These are phyloP conservation scores for Sorex fumeus DNA, from an alignment of 2,113 vertebrate species.

Conservation along the genomic window DNA sequence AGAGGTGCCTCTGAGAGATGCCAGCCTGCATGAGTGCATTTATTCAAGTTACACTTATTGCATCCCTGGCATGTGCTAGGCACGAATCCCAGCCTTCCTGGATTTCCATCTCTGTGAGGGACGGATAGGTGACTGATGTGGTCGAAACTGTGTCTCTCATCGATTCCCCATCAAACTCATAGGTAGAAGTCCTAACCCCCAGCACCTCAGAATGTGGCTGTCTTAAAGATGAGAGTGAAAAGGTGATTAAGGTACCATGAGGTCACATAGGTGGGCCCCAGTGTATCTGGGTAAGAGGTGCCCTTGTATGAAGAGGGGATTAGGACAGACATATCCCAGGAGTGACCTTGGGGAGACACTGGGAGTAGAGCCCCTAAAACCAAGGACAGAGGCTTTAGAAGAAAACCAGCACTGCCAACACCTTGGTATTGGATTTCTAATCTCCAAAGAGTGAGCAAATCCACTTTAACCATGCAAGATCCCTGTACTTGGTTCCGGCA, in stretches of 20 bases:
- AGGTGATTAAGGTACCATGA: not conserved
- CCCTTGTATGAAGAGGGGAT: not conserved
- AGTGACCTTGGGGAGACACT: not conserved
- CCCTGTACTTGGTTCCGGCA: not conserved
- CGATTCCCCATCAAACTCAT: too few relatives aligned
- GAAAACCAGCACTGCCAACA: not conserved
- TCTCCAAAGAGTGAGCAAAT: not conserved
- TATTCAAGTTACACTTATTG: not conserved
- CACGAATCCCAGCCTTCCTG: not conserved
- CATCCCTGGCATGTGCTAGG: not conserved
- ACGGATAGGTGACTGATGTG: not conserved
- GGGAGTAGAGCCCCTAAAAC: not conserved
- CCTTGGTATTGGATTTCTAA: not conserved
- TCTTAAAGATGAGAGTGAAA: constrained; percentile 8
- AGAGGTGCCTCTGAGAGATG: too few relatives aligned
- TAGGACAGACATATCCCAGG: not conserved
- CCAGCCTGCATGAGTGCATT: not conserved
- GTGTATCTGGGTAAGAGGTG: not conserved
- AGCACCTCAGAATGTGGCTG: not conserved
- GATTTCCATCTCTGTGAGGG: not conserved
- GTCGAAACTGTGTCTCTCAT: not conserved
- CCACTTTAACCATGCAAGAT: not conserved
- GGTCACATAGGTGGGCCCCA: not conserved
- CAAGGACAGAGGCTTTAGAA: not conserved
- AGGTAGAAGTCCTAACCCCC: not conserved